Evolutionary conservation across 2,113 vertebrate genomes (phyloP), one percentile per base, ranked within the genome.

Genomic region (Gadus chalcogrammus): DNA sequence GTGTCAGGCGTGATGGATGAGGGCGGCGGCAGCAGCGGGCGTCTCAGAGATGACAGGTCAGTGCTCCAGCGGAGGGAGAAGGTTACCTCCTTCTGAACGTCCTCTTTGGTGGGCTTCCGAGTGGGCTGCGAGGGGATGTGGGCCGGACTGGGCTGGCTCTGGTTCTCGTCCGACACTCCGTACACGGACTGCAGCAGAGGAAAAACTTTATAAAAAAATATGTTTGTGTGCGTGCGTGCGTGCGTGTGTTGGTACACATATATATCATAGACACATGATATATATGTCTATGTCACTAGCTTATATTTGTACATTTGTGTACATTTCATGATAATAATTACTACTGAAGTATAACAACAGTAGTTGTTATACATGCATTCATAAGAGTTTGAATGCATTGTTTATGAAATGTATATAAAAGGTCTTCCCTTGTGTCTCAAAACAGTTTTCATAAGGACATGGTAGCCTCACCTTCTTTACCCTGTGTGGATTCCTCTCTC

Each of bases 401-500:
- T 48, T 48, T 12, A 13, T 48, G 42, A 12, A 13, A 48, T 48
- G 42, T 11, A 48, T 13, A 48, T 13, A 48, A 9, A 48, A 48
- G 42, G 9, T 9, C 12, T 9, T 35, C 31, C 6, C 4, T 35
- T 35, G 31, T 35, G 31, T 35, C 31, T 35, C 31, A 35, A 35
- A 35, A 35, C 31, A 35, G 31, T 35, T 4, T 4, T 35, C 0
- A 35, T 35, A 35, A 35, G 4, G 42, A 48, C 9, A 13, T 48
- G 42, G 42, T 48, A 9, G 17, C 17, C 75, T 84, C 78, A 96
- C 96, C 95, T 97, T 98, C 90, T 97, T 98, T 72, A 98, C 95
- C 71, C 95, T 95, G 84, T 98, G 96, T 13, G 96, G 96, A 83
- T 97, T 97, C 89, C 92, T 97, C 93, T 98, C 93, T 77, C 95